Evolutionary conservation across 2,797 vertebrate genomes (phyloP).

Genomic region (Cyprinella venusta): DNA sequence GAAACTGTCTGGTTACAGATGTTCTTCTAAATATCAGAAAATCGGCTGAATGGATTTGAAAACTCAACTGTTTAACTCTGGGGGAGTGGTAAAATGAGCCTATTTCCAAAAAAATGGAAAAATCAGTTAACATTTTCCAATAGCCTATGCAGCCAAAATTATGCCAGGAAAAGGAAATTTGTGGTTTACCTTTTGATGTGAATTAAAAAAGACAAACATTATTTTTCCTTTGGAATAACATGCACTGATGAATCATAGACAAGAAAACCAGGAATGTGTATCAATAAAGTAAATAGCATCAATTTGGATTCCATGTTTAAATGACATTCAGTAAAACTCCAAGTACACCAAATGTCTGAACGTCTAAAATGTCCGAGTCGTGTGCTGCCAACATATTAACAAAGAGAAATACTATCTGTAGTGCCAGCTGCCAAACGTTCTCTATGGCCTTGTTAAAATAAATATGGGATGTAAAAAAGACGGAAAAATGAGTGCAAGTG

Average conservation of each 20-base stretch:
- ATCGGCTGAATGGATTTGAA: too few species aligned
- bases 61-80: too few species aligned
- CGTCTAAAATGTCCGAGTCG: not conserved
- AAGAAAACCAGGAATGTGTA: not conserved
- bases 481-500: constrained; percentile 19
- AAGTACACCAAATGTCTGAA: not conserved
- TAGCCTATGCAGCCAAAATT: not conserved
- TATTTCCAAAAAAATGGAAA: too few species aligned
- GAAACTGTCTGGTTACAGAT: too few species aligned
- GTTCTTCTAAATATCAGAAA: too few species aligned
- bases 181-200: constrained; percentile 1
- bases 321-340: constrained; percentile 7
- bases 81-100: too few species aligned
- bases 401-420: constrained; percentile 30
- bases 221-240: constrained; percentile 18
- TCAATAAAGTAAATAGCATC: constrained; percentile 12
- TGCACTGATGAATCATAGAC: constrained; percentile 6
- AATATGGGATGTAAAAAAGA: constrained; percentile 38
- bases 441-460: constrained; percentile 47
- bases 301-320: not conserved
- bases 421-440: constrained; percentile 46
- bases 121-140: not conserved
- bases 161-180: not conserved
- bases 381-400: constrained; percentile 22
- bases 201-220: constrained; percentile 14